Conservation (phyloP, 2,888 invertebrate species). For the Tiliacea aurago region DNA sequence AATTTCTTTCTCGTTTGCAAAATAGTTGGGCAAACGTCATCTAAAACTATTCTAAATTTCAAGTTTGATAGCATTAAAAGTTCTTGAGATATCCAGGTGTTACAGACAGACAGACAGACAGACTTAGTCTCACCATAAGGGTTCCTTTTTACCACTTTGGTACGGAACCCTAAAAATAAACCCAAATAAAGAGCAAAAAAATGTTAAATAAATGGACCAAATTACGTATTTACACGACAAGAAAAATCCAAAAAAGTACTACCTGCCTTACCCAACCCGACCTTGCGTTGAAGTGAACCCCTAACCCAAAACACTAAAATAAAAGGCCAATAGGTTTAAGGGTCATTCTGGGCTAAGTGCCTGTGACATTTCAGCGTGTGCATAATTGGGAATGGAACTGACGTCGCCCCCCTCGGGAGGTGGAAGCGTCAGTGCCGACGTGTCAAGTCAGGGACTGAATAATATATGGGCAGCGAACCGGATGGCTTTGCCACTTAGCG, state of each 20-base stretch:
- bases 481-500: slow-evolving; percentile 89
- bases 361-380: slow-evolving; percentile 87
- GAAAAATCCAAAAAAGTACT: slow-evolving; percentile 44
- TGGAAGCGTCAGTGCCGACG: slow-evolving; percentile 83
- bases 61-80: no score
- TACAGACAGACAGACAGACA: no score
- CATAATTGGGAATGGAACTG: slow-evolving; percentile 89
- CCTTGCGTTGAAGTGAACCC: slow-evolving; percentile 64
- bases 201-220: slow-evolving; percentile 14
- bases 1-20: no score
- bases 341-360: slow-evolving; percentile 86
- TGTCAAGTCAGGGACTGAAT: slow-evolving; percentile 88
- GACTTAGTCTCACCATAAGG: no score
- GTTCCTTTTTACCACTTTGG: no score
- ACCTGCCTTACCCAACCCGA: slow-evolving; percentile 56
- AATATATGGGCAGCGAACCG: slow-evolving; percentile 85
- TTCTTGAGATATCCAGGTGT: no score
- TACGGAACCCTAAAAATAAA: no score
- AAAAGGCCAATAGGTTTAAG: slow-evolving; percentile 90
- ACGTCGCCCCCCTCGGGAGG: slow-evolving; percentile 72
- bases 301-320: slow-evolving; percentile 83
- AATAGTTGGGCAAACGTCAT: no score
- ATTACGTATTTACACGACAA: slow-evolving; percentile 57
- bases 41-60: no score
- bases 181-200: neutral